A percentile compares a stretch with the other conserved stretches of the same genome.
phyloP scores from a whole-genome alignment of 2,113 vertebrate genomes.

The Passerina amoena region DNA sequence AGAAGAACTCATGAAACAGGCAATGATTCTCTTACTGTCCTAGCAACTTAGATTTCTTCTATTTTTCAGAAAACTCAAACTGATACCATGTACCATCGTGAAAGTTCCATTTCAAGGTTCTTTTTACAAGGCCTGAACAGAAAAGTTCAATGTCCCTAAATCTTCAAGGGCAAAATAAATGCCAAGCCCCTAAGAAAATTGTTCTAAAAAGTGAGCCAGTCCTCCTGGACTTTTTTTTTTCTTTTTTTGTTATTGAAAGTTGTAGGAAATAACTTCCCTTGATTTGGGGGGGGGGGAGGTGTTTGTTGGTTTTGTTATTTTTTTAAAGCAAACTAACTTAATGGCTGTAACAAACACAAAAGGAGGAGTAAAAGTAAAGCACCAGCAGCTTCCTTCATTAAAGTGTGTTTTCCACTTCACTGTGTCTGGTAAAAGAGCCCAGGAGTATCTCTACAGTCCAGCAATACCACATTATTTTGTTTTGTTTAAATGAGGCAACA shows the following conservation, averaged over 20 bases:
- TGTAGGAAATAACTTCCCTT: neutral
- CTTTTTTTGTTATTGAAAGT: neutral
- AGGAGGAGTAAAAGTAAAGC: neutral
- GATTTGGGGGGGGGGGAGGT: neutral
- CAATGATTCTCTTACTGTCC: slow-evolving; percentile 2
- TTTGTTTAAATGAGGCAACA: neutral
- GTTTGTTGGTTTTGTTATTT: neutral
- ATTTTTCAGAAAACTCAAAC: neutral
- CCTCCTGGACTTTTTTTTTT: neutral
- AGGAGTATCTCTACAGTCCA: neutral
- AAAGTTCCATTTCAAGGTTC: neutral
- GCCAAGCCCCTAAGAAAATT: neutral
- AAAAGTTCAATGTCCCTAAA: neutral
- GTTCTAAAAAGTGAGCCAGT: neutral
- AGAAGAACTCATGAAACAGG: neutral
- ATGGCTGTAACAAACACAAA: neutral
- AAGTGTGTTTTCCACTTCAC: neutral
- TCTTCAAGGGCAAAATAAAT: neutral
- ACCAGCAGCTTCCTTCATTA: neutral
- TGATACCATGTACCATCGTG: neutral
- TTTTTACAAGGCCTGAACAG: neutral
- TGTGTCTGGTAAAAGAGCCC: neutral
- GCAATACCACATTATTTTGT: neutral
- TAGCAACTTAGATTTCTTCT: neutral
- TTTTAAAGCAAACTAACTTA: neutral